These are phyloP conservation scores for Pygocentrus nattereri DNA, from an alignment of 2,797 vertebrate genomes.

Conservation along the genomic window DNA sequence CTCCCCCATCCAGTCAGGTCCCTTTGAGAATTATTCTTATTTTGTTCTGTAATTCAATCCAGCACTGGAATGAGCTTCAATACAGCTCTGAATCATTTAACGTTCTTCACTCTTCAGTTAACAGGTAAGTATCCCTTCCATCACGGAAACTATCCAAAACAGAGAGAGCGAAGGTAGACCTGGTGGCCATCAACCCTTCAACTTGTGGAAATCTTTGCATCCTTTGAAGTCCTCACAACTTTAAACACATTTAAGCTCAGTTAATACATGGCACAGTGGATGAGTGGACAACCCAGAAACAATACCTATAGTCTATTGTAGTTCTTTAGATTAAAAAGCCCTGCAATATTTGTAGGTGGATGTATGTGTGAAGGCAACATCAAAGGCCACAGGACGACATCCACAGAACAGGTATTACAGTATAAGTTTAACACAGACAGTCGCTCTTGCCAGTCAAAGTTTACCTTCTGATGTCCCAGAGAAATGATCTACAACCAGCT, in stretches of 20 bases:
- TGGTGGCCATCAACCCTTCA: neutral
- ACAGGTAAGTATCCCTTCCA: neutral
- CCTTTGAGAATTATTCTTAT: neutral
- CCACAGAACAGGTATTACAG: conserved; percentile 2
- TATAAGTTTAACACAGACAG: neutral
- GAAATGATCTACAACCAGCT: neutral
- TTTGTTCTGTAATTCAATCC: conserved; percentile 29
- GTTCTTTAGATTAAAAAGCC: conserved; percentile 17
- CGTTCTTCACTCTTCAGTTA: neutral
- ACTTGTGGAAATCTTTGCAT: neutral
- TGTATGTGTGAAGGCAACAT: conserved; percentile 22
- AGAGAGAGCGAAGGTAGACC: neutral
- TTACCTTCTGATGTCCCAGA: neutral
- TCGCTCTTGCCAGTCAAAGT: neutral
- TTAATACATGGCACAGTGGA: conserved; percentile 20
- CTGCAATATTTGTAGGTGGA: conserved; percentile 9
- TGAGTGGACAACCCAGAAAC: neutral
- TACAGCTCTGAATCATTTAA: conserved; percentile 19
- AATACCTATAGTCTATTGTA: neutral
- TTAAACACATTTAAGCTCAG: conserved; percentile 31
- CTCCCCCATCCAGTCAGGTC: neutral
- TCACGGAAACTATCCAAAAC: neutral
- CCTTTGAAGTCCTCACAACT: conserved; percentile 1
- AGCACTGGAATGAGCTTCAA: neutral
- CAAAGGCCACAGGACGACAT: conserved; percentile 23